Percentiles rank a stretch among this genome's conserved stretches.
These are phyloP conservation scores for Polypterus senegalus DNA, from an alignment of 2,113 vertebrate genomes.

Conservation along the genomic window DNA sequence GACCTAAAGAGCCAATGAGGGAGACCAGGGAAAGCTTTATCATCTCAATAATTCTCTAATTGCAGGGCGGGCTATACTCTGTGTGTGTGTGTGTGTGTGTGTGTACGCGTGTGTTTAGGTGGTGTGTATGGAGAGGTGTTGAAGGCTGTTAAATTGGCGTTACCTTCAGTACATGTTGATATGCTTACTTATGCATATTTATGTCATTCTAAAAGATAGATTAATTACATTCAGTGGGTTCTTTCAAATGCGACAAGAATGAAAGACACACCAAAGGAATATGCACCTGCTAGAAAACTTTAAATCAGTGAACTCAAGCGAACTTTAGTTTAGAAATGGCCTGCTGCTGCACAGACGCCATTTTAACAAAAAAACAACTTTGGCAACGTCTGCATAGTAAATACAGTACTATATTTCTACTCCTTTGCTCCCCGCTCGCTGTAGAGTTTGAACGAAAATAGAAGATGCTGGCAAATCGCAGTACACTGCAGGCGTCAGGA, in stretches of 20 bases:
- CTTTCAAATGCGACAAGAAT: background rate
- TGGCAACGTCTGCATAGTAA: too few relatives aligned
- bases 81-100: constrained; percentile 5
- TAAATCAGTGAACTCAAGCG: background rate
- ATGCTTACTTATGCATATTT: too few relatives aligned
- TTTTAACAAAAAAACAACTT: too few relatives aligned
- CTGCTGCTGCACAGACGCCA: too few relatives aligned
- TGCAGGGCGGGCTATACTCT: constrained; percentile 22
- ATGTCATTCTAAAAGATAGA: background rate
- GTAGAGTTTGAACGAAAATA: too few relatives aligned
- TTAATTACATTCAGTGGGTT: constrained; percentile 4
- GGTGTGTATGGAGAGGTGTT: too few relatives aligned
- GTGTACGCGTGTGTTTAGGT: constrained; percentile 4
- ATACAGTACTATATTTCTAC: too few relatives aligned
- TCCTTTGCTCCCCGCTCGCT: too few relatives aligned
- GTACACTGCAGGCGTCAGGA: too few relatives aligned
- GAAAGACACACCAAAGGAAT: background rate
- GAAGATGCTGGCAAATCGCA: too few relatives aligned
- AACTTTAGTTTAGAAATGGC: constrained; percentile 8
- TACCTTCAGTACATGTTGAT: constrained; percentile 8
- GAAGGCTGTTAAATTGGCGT: constrained; percentile 7
- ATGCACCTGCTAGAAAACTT: constrained; percentile 11
- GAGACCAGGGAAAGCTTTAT: constrained; percentile 28
- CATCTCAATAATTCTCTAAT: constrained; percentile 33
- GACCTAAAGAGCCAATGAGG: constrained; percentile 19